Evolutionary conservation across 2,888 invertebrate genomes (phyloP), one percentile per base, ranked within the genome.

Genomic region (Ennomos fuscantarius): DNA sequence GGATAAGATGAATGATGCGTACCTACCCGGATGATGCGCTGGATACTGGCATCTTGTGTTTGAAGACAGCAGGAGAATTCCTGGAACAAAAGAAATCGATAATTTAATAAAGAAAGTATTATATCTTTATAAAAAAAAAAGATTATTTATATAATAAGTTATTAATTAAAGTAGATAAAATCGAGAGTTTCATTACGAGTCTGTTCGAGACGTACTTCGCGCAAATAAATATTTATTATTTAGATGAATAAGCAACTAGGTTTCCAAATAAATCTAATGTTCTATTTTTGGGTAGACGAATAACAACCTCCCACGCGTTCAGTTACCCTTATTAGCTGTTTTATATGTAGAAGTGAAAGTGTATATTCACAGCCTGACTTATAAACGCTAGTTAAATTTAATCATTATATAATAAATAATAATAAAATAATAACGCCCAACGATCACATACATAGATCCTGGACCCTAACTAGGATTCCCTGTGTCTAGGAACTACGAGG

Each of bases 11-110:
- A 53, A 40, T 88, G 92, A 92, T 92, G 92, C 92, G 76, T 92
- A 92, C 92, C 92, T 92, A 92, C 92, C 92, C 87, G 84, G 87
- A 70, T 89, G 91, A 74, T 81, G 87, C 64, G 69, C 82, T 66
- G 78, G 70, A 56, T 81, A 82, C 72, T 91, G 89, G 73, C 89
- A 81, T 82, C 66, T 71, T 67, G 76, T 72, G 50, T 73, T 72
- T 36, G 78, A 55, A 13, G 77, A 65, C 33, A 87, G 51, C 11
- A 85, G 63, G 10, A 87, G 67, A 8, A 86, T 73, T 77, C 86
- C 91, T 92, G 86, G 0, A 87, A 88, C 66, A 71, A 79, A 31
- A 53, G 55, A 50, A 63, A 39, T 33, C 12, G 1, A 45, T 6
- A 24, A 24, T 24, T 24, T 24, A 24, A 24, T 24, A 24, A 24